Base-by-base conservation (phyloP, 2,888 invertebrate species). In the Piscicola geometra region DNA sequence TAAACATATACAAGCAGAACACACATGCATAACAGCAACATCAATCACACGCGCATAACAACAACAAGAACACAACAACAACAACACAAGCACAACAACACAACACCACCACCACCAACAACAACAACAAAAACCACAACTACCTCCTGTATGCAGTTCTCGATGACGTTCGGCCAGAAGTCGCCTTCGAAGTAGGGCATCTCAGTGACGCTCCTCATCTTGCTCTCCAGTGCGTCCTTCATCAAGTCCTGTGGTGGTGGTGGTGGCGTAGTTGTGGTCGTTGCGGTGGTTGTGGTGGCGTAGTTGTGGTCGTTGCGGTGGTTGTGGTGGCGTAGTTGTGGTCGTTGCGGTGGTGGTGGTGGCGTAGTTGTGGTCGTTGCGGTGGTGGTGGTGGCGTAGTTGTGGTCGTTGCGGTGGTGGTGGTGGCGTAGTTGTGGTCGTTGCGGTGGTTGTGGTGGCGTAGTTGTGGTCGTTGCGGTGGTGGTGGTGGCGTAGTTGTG, bases 141-240 rank as follows among this genome's bases (percentile, higher is more conserved):
- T 80, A 98, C 88, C 87, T 99, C 99, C 85, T 97, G 96, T 82
- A 99, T 99, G 83, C 95, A 95, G 86, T 99, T 99, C 87, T 99
- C 99, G 36, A 99, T 89, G 71, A 99, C 97, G 86, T 98, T 98
- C 30, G 99, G 99, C 99, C 99, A 99, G 87, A 99, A 99, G 86
- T 99, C 99, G 52, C 99, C 86, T 79, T 86, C 86, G 80, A 86
- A 86, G 81, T 86, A 86, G 28, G 86, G 85, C 80, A 86, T 81
- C 77, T 86, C 84, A 21, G 82, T 81, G 28, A 85, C 84, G 79
- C 82, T 82, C 80, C 90, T 90, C 82, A 99, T 88, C 86, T 93
- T 94, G 86, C 98, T 98, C 88, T 99, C 99, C 90, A 94, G 92
- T 30, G 99, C 98, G 90, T 98, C 97, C 87, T 96, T 97, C 79